Evolutionary conservation across 1,140 invertebrate species (phyloP).

Genomic region (Frieseomelitta varia): DNA sequence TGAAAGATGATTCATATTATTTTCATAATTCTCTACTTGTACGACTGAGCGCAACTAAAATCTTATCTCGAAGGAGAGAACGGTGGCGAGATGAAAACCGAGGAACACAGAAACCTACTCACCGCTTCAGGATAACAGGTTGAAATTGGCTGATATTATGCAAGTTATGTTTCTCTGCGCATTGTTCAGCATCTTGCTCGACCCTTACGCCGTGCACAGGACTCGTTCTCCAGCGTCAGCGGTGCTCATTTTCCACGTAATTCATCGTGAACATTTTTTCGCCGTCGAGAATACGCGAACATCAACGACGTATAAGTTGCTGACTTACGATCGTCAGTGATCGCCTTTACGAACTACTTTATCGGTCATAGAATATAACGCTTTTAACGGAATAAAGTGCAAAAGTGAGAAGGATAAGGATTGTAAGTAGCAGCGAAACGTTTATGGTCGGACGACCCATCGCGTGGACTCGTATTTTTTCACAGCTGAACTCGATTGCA

Average conservation of each 20-base stretch:
- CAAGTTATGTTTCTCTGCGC: constrained; percentile 62
- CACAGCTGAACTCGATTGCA: background rate
- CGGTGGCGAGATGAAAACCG: constrained; percentile 3
- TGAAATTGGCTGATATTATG: constrained; percentile 64
- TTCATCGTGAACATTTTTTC: background rate
- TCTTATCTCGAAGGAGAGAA: background rate
- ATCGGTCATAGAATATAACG: background rate
- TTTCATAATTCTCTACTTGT: background rate
- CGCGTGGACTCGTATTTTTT: background rate
- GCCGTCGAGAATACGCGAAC: too few relatives aligned
- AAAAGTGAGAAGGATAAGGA: background rate
- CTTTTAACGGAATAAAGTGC: background rate
- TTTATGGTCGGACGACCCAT: background rate
- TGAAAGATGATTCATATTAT: background rate
- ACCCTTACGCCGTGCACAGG: background rate
- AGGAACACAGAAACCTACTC: constrained; percentile 40
- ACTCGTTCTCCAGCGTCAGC: background rate
- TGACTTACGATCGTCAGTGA: too few relatives aligned
- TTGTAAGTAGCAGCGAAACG: background rate
- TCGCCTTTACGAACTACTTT: background rate
- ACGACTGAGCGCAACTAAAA: background rate
- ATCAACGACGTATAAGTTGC: too few relatives aligned
- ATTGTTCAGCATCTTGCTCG: constrained; percentile 41
- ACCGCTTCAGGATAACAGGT: background rate
- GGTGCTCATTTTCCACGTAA: background rate